A percentile compares a stretch with the other conserved stretches of the same genome.
phyloP scores from a whole-genome alignment of 1,140 invertebrate species.

The Ooceraea biroi region DNA sequence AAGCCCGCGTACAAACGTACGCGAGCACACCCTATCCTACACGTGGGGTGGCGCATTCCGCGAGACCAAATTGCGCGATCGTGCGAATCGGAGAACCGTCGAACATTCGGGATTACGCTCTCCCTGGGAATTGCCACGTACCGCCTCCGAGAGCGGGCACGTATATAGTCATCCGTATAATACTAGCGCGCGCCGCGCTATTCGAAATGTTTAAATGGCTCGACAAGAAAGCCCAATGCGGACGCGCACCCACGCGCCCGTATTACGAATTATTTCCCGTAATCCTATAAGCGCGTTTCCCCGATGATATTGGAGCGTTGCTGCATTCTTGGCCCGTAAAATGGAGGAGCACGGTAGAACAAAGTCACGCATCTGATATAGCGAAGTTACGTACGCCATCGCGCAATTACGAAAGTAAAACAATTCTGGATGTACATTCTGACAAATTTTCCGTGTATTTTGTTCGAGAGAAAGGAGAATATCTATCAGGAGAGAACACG shows the following conservation, averaged over 20 bases:
- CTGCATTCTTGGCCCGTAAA: conserved; percentile 8
- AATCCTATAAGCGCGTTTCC: conserved; percentile 40
- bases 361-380: conserved; percentile 22
- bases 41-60: conserved; percentile 57
- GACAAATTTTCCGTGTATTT: background rate
- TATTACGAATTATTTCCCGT: conserved; percentile 28
- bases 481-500: background rate
- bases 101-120: conserved; percentile 69
- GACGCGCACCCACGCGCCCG: background rate
- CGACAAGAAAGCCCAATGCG: conserved; percentile 45
- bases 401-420: conserved; percentile 3
- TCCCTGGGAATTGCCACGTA: conserved; percentile 69
- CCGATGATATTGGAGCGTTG: background rate
- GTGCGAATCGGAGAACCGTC: conserved; percentile 71
- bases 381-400: background rate
- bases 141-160: conserved; percentile 30
- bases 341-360: background rate
- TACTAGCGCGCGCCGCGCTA: conserved; percentile 39
- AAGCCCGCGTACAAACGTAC: conserved; percentile 16
- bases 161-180: conserved; percentile 48
- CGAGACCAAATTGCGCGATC: conserved; percentile 70
- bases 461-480: background rate
- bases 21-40: background rate
- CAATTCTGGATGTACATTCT: background rate
- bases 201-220: conserved; percentile 77